A percentile compares a stretch with the other conserved stretches of the same genome.
Conservation (phyloP, 2,113 vertebrate species). For the Gobius niger region DNA sequence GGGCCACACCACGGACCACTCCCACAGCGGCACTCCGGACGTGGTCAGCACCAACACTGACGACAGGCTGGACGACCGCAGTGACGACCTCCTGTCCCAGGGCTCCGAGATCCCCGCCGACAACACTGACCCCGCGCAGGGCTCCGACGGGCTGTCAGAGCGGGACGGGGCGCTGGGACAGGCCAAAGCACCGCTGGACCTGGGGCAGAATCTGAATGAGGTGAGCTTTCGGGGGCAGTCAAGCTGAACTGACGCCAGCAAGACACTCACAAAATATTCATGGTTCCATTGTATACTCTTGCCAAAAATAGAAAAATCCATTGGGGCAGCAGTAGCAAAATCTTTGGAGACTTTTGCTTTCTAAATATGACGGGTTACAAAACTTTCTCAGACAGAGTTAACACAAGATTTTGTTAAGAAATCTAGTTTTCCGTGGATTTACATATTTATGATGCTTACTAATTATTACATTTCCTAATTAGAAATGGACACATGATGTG, state of each 20-base stretch:
- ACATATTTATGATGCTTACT: too few relatives aligned
- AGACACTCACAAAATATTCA: not conserved
- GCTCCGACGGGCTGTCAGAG: slow-evolving; percentile 80
- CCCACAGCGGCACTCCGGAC: slow-evolving; percentile 89
- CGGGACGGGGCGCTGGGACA: slow-evolving; percentile 76
- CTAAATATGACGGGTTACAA: too few relatives aligned
- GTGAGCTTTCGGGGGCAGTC: slow-evolving; percentile 57
- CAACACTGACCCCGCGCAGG: slow-evolving; percentile 78
- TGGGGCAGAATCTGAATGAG: slow-evolving; percentile 79
- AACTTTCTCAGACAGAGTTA: too few relatives aligned
- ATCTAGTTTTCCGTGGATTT: too few relatives aligned
- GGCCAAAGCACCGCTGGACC: slow-evolving; percentile 76
- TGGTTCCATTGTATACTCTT: not conserved
- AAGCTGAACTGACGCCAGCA: not conserved
- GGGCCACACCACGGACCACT: slow-evolving; percentile 90
- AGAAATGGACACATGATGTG: too few relatives aligned
- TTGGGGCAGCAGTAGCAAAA: not conserved
- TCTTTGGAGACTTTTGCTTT: not conserved
- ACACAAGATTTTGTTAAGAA: too few relatives aligned
- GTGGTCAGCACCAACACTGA: slow-evolving; percentile 91
- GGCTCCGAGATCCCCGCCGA: slow-evolving; percentile 88
- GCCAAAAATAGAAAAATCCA: not conserved
- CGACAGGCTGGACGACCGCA: slow-evolving; percentile 85
- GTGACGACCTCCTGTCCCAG: slow-evolving; percentile 87
- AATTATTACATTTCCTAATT: too few relatives aligned